These are phyloP conservation scores for Bhutanitis thaidina DNA, from an alignment of 2,888 invertebrate species.

Conservation along the genomic window DNA sequence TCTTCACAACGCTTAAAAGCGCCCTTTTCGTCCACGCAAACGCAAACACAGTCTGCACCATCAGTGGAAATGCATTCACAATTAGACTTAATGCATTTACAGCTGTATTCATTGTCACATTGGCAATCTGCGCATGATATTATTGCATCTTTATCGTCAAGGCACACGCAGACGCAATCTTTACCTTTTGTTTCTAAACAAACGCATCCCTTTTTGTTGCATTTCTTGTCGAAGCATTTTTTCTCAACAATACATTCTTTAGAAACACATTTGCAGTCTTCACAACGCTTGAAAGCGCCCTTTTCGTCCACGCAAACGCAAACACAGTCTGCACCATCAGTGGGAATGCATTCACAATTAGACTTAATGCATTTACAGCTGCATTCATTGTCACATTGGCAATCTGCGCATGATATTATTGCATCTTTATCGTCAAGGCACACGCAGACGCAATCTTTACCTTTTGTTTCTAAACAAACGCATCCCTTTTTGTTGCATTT, in stretches of 20 bases:
- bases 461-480: constrained; percentile 27
- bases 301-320: constrained; percentile 24
- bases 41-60: constrained; percentile 25
- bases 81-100: constrained; percentile 16
- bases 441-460: constrained; percentile 32
- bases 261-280: constrained; percentile 25
- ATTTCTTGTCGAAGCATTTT: constrained; percentile 24
- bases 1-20: constrained; percentile 26
- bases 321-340: constrained; percentile 24
- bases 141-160: constrained; percentile 27
- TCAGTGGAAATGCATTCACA: constrained; percentile 25
- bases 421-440: constrained; percentile 29
- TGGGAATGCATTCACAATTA: constrained; percentile 22
- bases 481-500: constrained; percentile 36
- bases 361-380: constrained; percentile 18
- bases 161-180: constrained; percentile 35
- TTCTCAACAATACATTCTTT: background rate
- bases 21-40: constrained; percentile 23
- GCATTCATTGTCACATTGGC: constrained; percentile 21
- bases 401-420: too few relatives aligned
- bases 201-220: constrained; percentile 36
- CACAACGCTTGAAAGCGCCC: constrained; percentile 26
- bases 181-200: constrained; percentile 24
- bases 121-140: too few relatives aligned
- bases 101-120: constrained; percentile 12